phyloP scores from a whole-genome alignment of 2,797 vertebrate genomes.

The Gastrophryne carolinensis region DNA sequence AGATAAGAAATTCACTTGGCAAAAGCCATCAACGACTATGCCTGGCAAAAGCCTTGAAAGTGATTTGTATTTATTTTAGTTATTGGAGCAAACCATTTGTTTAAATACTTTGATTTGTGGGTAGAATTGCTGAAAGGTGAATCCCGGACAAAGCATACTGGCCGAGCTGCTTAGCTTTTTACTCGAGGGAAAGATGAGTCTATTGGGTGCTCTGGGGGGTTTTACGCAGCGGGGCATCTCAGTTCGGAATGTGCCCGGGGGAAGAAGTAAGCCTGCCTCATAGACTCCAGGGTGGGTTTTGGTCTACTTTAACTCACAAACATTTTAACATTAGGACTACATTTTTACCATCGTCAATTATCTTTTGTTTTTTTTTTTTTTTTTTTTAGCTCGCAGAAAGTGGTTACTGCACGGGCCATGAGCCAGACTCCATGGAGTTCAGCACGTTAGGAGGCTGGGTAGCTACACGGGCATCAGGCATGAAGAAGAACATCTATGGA shows the following conservation, averaged over 20 bases:
- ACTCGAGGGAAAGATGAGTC: no score
- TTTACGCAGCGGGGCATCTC: no score
- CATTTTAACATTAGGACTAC: no score
- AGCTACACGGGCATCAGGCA: slow-evolving; percentile 95
- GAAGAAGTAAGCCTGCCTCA: no score
- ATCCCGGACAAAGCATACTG: no score
- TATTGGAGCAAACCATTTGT: neutral
- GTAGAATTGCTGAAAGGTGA: neutral
- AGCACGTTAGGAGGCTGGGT: slow-evolving; percentile 98
- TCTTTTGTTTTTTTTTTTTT: no score
- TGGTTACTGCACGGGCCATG: slow-evolving; percentile 96
- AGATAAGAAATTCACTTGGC: neutral
- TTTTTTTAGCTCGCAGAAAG: slow-evolving; percentile 86
- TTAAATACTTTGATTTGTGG: neutral
- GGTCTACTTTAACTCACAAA: no score
- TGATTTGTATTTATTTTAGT: neutral
- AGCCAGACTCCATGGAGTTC: slow-evolving; percentile 98
- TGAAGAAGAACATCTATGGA: slow-evolving; percentile 99
- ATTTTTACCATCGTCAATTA: no score
- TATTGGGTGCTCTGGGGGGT: no score
- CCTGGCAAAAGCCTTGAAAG: neutral
- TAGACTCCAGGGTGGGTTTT: no score
- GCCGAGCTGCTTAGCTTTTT: no score
- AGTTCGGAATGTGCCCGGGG: no score
- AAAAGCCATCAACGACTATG: neutral